Percentiles rank a stretch among this genome's conserved stretches.
Evolutionary conservation across 2,888 invertebrate species (phyloP).

Genomic region (Bembecia ichneumoniformis): DNA sequence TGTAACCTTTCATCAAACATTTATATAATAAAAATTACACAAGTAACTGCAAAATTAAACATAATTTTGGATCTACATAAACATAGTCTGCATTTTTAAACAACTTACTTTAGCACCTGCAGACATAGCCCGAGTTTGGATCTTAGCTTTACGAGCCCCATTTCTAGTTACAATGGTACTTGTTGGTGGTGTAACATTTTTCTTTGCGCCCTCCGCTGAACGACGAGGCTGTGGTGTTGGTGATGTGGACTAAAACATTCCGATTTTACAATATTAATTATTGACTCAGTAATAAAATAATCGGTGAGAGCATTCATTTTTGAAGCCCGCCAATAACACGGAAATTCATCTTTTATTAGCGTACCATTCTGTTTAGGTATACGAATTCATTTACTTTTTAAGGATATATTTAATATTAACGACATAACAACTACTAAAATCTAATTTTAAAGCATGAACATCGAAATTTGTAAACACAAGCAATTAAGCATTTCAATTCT

Average conservation of each 20-base stretch:
- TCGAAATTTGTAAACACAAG: too few relatives aligned
- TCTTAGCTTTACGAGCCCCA: slow-evolving; percentile 75
- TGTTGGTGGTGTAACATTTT: slow-evolving; percentile 45
- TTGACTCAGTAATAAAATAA: slow-evolving; percentile 4
- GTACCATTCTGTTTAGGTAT: too few relatives aligned
- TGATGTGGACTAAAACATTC: slow-evolving; percentile 28
- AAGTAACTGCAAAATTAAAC: too few relatives aligned
- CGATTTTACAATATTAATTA: not conserved
- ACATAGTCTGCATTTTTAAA: not conserved
- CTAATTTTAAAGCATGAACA: too few relatives aligned
- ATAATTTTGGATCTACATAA: too few relatives aligned
- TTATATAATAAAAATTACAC: too few relatives aligned
- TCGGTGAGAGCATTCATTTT: slow-evolving; percentile 9
- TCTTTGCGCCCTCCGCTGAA: slow-evolving; percentile 42
- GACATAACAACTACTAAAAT: too few relatives aligned
- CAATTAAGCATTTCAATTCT: too few relatives aligned
- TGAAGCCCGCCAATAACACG: slow-evolving; percentile 9
- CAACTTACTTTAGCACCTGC: slow-evolving; percentile 51
- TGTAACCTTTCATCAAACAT: too few relatives aligned
- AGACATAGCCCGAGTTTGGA: slow-evolving; percentile 75
- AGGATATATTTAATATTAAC: too few relatives aligned
- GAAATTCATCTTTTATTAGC: too few relatives aligned
- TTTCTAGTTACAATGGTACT: slow-evolving; percentile 72
- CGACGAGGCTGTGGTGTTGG: slow-evolving; percentile 31
- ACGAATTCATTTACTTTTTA: too few relatives aligned